A percentile compares a stretch with the other conserved stretches of the same genome.
Evolutionary conservation across 2,888 invertebrate species (phyloP).

Genomic region (Ophraella communa): DNA sequence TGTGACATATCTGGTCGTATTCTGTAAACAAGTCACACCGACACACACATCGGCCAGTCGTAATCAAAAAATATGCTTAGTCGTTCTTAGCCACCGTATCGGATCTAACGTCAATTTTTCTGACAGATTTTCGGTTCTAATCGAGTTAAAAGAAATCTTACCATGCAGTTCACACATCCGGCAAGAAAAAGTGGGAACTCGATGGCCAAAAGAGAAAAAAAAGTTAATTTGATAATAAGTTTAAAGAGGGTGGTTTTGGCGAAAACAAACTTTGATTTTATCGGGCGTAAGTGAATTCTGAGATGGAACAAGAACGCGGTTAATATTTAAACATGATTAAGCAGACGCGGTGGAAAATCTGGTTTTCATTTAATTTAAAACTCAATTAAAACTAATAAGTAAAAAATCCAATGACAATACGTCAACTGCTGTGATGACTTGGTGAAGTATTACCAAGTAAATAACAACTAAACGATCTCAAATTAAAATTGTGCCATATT

Average conservation of each 20-base stretch:
- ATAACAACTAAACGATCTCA: no score
- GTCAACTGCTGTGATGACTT: no score
- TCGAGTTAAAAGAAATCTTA: slow-evolving; percentile 31
- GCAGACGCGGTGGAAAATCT: neutral
- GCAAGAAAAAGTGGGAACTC: slow-evolving; percentile 7
- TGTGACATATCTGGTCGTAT: slow-evolving; percentile 53
- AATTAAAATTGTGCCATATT: no score
- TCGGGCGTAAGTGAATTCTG: neutral
- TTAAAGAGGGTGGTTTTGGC: neutral
- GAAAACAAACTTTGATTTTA: neutral
- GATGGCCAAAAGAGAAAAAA: neutral
- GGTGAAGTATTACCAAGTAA: no score
- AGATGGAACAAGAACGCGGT: neutral
- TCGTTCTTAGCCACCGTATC: slow-evolving; percentile 43
- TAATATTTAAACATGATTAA: neutral
- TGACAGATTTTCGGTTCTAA: slow-evolving; percentile 16
- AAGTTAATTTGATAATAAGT: neutral
- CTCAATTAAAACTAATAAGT: no score
- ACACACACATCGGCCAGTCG: slow-evolving; percentile 36
- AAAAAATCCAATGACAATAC: no score
- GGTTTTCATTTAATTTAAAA: no score
- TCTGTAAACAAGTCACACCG: slow-evolving; percentile 53
- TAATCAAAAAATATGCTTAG: slow-evolving; percentile 38
- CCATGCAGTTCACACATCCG: slow-evolving; percentile 27
- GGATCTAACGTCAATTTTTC: slow-evolving; percentile 31